These are phyloP conservation scores for Micrastur ruficollis DNA, from an alignment of 2,797 vertebrate genomes.

Conservation along the genomic window DNA sequence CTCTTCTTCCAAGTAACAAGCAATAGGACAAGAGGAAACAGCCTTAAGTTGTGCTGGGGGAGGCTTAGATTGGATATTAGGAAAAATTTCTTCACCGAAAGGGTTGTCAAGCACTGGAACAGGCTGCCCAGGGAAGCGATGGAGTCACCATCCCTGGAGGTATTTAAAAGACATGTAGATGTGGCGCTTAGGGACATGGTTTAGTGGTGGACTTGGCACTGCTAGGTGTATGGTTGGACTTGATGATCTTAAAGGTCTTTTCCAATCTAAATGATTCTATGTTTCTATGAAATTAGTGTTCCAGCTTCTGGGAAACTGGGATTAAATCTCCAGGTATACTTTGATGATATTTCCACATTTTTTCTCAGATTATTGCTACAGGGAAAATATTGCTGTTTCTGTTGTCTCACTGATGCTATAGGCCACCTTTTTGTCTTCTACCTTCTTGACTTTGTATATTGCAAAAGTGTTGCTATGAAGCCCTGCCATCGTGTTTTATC, in stretches of 20 bases:
- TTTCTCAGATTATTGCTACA: background rate
- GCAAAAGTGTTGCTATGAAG: background rate
- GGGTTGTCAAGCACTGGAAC: background rate
- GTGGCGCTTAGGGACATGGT: background rate
- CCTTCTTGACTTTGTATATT: background rate
- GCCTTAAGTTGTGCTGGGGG: background rate
- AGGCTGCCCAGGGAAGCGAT: background rate
- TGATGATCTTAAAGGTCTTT: background rate
- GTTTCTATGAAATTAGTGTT: background rate
- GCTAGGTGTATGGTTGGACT: background rate
- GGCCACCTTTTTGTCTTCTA: background rate
- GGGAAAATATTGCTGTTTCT: background rate
- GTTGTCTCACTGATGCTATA: background rate
- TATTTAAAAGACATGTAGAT: background rate
- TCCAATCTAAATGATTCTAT: background rate
- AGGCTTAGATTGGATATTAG: background rate
- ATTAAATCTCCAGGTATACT: background rate
- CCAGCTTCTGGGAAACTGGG: background rate
- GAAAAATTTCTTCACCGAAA: background rate
- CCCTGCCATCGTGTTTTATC: background rate
- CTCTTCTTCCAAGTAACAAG: background rate
- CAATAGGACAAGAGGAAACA: background rate
- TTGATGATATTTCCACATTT: background rate
- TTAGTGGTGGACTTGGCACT: background rate
- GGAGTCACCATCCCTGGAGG: background rate